These are phyloP conservation scores for Aphodius granarius DNA, from an alignment of 2,888 invertebrate genomes.

Conservation along the genomic window DNA sequence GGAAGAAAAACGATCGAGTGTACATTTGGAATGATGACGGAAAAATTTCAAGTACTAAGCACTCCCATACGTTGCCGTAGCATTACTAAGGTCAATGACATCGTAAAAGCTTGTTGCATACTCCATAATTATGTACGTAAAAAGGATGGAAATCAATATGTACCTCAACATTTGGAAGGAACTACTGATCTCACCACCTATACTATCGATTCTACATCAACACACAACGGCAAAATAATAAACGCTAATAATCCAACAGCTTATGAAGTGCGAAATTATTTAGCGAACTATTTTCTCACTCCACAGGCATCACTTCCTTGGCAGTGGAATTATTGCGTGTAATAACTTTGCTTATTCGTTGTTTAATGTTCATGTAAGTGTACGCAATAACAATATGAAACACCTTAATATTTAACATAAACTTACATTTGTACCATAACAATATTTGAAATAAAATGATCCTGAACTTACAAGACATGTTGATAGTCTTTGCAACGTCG, in stretches of 20 bases:
- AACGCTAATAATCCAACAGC: not conserved
- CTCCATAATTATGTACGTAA: constrained; percentile 33
- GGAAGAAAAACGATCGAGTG: constrained; percentile 27
- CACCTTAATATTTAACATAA: no score
- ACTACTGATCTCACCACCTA: not conserved
- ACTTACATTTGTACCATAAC: no score
- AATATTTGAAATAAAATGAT: no score
- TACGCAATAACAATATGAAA: no score
- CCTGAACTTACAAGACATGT: no score
- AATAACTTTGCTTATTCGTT: no score
- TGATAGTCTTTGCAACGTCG: no score
- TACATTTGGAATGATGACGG: constrained; percentile 27
- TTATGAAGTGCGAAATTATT: constrained; percentile 24
- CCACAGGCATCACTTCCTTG: constrained; percentile 11
- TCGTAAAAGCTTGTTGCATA: constrained; percentile 32
- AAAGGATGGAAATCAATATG: constrained; percentile 27
- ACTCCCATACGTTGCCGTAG: constrained; percentile 20
- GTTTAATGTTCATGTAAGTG: no score
- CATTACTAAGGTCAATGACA: constrained; percentile 16
- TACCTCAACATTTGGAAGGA: not conserved
- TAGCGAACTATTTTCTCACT: constrained; percentile 28
- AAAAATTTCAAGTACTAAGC: constrained; percentile 25
- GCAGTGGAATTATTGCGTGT: no score
- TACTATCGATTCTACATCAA: no score
- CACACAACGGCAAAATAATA: not conserved